These are phyloP conservation scores for Sterna hirundo DNA, from an alignment of 2,113 vertebrate genomes.

Conservation along the genomic window DNA sequence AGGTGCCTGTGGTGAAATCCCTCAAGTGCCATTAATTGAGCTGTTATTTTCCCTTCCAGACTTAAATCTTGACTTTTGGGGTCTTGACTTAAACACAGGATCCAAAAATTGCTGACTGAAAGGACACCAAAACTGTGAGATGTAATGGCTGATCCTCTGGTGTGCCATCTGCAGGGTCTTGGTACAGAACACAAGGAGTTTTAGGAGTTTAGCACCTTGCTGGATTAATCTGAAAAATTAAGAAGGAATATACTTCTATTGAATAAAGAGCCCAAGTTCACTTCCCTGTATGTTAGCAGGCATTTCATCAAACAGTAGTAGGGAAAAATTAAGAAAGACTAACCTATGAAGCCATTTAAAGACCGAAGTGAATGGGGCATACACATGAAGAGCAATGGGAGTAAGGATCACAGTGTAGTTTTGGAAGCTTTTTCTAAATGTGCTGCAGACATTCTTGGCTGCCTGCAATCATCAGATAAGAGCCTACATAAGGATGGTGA, in stretches of 20 bases:
- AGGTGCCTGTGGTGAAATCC: neutral
- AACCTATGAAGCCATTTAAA: neutral
- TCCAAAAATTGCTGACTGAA: neutral
- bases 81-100: neutral
- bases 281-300: neutral
- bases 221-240: neutral
- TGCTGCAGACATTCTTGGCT: slow-evolving; percentile 15
- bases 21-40: neutral
- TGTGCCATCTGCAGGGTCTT: neutral
- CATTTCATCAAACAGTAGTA: neutral
- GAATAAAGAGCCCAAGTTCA: neutral
- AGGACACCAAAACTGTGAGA: neutral
- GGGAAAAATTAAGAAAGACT: neutral
- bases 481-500: neutral
- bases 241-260: neutral
- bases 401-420: neutral
- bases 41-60: neutral
- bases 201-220: neutral
- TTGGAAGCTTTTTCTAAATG: neutral
- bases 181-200: neutral
- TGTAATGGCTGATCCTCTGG: neutral
- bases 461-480: neutral
- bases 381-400: neutral
- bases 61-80: neutral
- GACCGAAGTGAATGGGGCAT: neutral